These are phyloP conservation scores for Origma solitaria DNA, from an alignment of 2,113 vertebrate genomes.

Conservation along the genomic window DNA sequence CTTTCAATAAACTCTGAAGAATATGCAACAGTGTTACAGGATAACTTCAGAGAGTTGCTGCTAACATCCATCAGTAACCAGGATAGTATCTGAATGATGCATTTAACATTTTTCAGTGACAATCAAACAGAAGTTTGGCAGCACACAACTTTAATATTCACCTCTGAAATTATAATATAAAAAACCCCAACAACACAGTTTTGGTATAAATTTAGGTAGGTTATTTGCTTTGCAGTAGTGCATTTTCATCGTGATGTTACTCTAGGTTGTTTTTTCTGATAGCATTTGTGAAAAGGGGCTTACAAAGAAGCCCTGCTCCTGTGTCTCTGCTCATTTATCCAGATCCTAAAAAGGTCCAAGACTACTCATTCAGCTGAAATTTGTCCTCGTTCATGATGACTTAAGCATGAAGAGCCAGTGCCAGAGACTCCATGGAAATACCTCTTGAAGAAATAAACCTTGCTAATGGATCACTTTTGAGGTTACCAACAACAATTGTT, in stretches of 20 bases:
- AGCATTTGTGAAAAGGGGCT: not conserved
- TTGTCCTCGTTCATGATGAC: rapidly evolving
- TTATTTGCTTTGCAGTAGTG: not conserved
- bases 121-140: not conserved
- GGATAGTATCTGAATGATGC: not conserved
- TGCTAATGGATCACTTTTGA: not conserved
- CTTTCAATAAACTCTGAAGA: not conserved
- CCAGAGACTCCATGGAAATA: not conserved
- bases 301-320: not conserved
- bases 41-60: not conserved
- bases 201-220: not conserved
- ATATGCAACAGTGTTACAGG: not conserved
- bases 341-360: not conserved
- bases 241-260: not conserved
- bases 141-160: not conserved
- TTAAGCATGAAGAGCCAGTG: not conserved
- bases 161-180: not conserved
- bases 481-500: not conserved
- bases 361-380: not conserved
- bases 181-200: not conserved
- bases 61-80: not conserved
- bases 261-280: not conserved
- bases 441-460: not conserved
- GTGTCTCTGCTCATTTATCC: not conserved
- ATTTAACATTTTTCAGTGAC: not conserved